Conservation (phyloP, 2,113 vertebrate species). For the Oplegnathus fasciatus region DNA sequence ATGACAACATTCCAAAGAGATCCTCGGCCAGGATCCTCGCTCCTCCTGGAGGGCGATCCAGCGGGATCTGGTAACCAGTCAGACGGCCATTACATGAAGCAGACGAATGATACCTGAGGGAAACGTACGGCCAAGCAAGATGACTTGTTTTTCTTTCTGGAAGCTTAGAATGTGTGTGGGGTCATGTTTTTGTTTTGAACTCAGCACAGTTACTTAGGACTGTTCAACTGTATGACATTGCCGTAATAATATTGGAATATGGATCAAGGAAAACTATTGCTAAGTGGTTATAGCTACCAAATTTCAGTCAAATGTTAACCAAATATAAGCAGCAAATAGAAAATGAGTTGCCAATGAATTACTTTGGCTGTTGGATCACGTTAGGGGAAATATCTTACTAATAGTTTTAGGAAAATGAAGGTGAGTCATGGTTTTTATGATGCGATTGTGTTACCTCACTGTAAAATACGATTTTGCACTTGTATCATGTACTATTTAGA, state of each 20-base stretch:
- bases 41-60: conserved; percentile 94
- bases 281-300: conserved; percentile 44
- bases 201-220: conserved; percentile 54
- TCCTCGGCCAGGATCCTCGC: conserved; percentile 94
- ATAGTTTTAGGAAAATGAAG: conserved; percentile 59
- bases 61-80: conserved; percentile 91
- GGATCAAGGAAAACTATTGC: conserved; percentile 38
- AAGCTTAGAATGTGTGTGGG: conserved; percentile 52
- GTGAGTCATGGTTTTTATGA: conserved; percentile 67
- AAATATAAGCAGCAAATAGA: conserved; percentile 52
- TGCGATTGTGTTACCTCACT: conserved; percentile 83
- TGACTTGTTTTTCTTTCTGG: conserved; percentile 54
- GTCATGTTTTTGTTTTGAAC: conserved; percentile 60
- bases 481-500: conserved; percentile 79
- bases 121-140: conserved; percentile 48
- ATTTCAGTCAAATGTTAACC: conserved; percentile 44
- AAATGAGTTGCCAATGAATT: conserved; percentile 22
- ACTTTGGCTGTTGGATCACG: conserved; percentile 41
- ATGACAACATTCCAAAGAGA: conserved; percentile 95
- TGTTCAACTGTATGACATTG: conserved; percentile 43
- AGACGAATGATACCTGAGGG: conserved; percentile 34
- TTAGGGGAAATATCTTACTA: conserved; percentile 52
- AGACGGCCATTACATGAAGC: background rate
- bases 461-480: conserved; percentile 83
- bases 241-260: conserved; percentile 45